Base-by-base conservation (phyloP, 2,113 vertebrate species). In the Pungitius pungitius region DNA sequence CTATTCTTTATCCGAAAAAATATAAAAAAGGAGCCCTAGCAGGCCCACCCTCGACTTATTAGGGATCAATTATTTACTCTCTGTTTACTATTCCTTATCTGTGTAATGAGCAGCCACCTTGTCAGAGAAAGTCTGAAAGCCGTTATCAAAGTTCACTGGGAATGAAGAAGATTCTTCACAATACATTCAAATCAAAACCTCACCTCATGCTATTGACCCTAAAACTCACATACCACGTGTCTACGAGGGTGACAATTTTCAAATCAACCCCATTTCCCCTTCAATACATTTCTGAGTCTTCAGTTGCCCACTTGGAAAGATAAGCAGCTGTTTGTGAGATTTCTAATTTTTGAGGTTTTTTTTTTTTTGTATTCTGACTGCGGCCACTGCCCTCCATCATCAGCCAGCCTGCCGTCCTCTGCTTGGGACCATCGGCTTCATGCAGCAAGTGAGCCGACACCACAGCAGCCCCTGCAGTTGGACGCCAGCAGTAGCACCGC, bases 41-140 rank as follows among this genome's bases (percentile, higher is more conserved):
- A 64, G 35, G 64, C 78, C 86, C 83, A 67, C 70, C 70, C 51
- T 73, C 85, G 77, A 89, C 79, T 90, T 90, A 92, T 90, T 88
- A 87, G 79, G 72, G 78, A 84, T 91, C 85, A 91, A 85, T 91
- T 89, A 91, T 92, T 88, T 91, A 91, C 81, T 20, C 37, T 74
- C 73, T 81, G 84, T 90, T 89, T 85, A 81, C 85, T 75, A 75
- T 91, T 87, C 87, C 91, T 83, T 83, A 86, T 83, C 72, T 73
- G 57, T 64, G 86, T 82, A 88, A 85, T 86, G 87, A 88, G 84
- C 70, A 87, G 78, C 52, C 39, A 47, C 52, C 47, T 73, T 77
- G 88, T 88, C 82, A 72, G 63, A 51, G 61, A 78, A 78, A 73
- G 75, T 71, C 76, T 85, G 33, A 63, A 72, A 72, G 75, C 62